phyloP scores from a whole-genome alignment of 1,140 invertebrate species.

The Platorchestia sp. region DNA sequence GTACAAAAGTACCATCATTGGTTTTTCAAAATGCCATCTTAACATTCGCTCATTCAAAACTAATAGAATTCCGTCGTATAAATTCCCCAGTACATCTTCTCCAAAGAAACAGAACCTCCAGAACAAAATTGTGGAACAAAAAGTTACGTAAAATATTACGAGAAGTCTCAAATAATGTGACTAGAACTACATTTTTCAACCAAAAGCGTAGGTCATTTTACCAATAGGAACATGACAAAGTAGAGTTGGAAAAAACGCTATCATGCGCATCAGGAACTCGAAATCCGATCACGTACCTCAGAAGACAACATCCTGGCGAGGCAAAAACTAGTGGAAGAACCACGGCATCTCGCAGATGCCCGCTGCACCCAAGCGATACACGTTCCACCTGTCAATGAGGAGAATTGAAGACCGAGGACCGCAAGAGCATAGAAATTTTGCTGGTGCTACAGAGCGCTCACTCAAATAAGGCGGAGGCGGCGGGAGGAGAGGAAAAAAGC shows the following conservation, averaged over 20 bases:
- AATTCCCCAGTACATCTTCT: no score
- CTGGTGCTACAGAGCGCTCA: neutral
- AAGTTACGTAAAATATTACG: no score
- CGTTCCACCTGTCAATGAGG: neutral
- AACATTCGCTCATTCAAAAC: no score
- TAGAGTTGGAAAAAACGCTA: neutral
- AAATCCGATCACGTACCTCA: neutral
- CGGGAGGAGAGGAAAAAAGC: neutral
- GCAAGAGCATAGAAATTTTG: neutral
- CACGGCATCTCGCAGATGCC: neutral
- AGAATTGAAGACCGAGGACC: neutral
- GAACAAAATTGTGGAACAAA: no score
- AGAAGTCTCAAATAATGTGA: no score
- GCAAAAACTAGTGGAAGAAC: neutral
- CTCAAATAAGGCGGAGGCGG: neutral
- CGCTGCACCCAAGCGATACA: neutral
- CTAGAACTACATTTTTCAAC: no score
- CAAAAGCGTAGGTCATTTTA: neutral
- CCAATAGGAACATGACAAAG: neutral
- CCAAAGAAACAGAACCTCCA: no score
- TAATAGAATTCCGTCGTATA: no score
- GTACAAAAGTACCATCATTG: no score
- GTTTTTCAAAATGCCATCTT: no score
- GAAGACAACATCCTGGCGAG: neutral
- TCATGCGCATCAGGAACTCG: neutral